Percentiles rank a stretch among this genome's conserved stretches.
phyloP scores from a whole-genome alignment of 2,888 invertebrate species.

The Drosophila austrosaltans region DNA sequence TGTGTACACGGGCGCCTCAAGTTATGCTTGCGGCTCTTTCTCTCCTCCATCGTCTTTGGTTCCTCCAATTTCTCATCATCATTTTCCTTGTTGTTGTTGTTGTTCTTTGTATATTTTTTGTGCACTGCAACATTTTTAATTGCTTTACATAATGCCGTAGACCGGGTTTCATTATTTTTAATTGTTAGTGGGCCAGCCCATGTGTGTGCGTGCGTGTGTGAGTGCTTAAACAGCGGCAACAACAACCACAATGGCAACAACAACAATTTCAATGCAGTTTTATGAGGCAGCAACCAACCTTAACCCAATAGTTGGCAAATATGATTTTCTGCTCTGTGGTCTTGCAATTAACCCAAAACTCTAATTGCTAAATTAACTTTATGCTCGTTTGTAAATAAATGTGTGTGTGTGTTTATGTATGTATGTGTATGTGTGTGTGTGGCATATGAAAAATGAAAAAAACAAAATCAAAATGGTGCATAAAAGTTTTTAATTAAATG shows the following conservation, averaged over 20 bases:
- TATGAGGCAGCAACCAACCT: slow-evolving; percentile 17
- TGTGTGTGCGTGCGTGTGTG: slow-evolving; percentile 19
- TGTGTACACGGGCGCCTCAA: slow-evolving; percentile 46
- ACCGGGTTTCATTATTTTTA: slow-evolving; percentile 72
- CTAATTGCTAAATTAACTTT: slow-evolving; percentile 68
- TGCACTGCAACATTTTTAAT: slow-evolving; percentile 67
- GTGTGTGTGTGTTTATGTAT: not conserved
- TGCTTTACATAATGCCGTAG: slow-evolving; percentile 75
- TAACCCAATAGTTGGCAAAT: slow-evolving; percentile 27
- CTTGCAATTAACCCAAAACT: slow-evolving; percentile 48
- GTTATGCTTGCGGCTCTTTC: slow-evolving; percentile 52
- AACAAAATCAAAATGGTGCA: slow-evolving; percentile 22
- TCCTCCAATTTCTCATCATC: not conserved
- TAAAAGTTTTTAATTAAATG: slow-evolving; percentile 64
- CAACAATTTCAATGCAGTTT: slow-evolving; percentile 10
- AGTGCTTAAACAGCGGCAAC: slow-evolving; percentile 4
- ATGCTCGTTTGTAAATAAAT: not conserved
- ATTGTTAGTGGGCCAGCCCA: slow-evolving; percentile 66
- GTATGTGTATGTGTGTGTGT: not conserved
- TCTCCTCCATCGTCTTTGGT: not conserved
- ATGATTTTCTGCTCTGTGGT: slow-evolving; percentile 24
- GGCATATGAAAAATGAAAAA: slow-evolving; percentile 21
- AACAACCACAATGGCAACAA: not conserved
- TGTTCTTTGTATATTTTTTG: slow-evolving; percentile 26
- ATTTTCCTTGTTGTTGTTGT: slow-evolving; percentile 26